Conservation (phyloP, 2,888 invertebrate species). For the Leucophenga montana region DNA sequence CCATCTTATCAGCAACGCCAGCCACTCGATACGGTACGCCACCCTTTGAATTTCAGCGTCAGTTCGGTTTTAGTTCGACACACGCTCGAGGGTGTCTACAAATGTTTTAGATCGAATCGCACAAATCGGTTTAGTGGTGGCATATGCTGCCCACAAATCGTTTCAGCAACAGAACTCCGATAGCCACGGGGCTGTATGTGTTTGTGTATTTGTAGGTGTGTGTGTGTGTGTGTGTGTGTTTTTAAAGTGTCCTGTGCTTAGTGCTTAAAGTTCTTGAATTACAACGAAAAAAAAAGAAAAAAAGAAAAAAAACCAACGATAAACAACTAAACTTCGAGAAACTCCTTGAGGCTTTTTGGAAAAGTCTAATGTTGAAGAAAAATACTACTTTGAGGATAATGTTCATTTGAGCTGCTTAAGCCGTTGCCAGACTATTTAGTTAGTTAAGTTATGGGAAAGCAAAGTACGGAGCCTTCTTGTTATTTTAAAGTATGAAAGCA, state of each 20-base stretch:
- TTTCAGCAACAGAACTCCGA: background rate
- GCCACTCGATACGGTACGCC: background rate
- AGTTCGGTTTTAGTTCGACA: background rate
- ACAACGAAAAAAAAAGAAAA: constrained; percentile 1
- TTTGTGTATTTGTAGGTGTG: constrained; percentile 31
- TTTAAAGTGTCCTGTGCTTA: constrained; percentile 3
- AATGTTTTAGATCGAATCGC: no score
- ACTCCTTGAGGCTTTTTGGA: constrained; percentile 20
- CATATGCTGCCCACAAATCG: constrained; percentile 6
- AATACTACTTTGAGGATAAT: constrained; percentile 32
- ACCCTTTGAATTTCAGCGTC: background rate
- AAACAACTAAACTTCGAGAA: constrained; percentile 23
- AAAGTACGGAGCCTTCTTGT: no score
- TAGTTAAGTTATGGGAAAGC: no score
- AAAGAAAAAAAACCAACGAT: background rate
- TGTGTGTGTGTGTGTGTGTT: constrained; percentile 22
- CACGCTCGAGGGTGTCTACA: no score
- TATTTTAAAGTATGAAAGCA: no score
- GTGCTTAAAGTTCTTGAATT: constrained; percentile 10
- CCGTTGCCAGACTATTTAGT: constrained; percentile 41
- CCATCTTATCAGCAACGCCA: background rate
- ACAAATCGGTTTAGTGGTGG: constrained; percentile 11
- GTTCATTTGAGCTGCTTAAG: constrained; percentile 57
- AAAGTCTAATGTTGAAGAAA: constrained; percentile 45
- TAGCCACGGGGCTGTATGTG: background rate